Evolutionary conservation across 2,797 vertebrate genomes (phyloP).

Genomic region (Mormyrops boulengeri): DNA sequence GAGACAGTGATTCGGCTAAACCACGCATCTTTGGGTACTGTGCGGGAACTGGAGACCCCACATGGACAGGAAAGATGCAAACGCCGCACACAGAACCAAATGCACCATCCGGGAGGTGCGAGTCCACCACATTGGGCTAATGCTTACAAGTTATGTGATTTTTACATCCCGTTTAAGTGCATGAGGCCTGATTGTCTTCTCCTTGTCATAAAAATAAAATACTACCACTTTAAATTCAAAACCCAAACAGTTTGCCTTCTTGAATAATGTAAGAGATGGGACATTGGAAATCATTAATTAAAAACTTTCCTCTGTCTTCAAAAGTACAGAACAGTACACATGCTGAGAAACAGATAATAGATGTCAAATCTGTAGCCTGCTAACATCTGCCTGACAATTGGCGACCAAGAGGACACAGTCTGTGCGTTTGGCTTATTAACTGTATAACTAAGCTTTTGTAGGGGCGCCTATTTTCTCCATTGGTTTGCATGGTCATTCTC

Average conservation of each 20-base stretch:
- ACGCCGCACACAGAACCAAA: not conserved
- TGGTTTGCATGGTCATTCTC: slow-evolving; percentile 34
- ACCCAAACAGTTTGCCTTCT: not conserved
- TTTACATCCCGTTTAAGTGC: not conserved
- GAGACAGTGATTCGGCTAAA: not conserved
- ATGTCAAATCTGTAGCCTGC: slow-evolving; percentile 40
- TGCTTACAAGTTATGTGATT: not conserved
- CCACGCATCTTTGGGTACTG: not conserved
- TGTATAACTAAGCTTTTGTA: slow-evolving; percentile 53
- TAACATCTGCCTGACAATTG: slow-evolving; percentile 54
- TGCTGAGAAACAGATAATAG: slow-evolving; percentile 53
- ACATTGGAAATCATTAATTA: not conserved
- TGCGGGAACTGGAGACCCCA: not conserved
- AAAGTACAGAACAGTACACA: slow-evolving; percentile 29
- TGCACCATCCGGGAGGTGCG: not conserved
- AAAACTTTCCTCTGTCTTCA: not conserved
- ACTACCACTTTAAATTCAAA: not conserved
- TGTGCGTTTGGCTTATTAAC: slow-evolving; percentile 61
- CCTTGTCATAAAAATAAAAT: not conserved
- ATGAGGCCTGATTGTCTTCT: not conserved
- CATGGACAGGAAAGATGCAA: not conserved
- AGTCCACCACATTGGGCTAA: not conserved
- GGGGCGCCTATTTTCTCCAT: slow-evolving; percentile 54
- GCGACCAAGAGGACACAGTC: slow-evolving; percentile 23
- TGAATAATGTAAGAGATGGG: not conserved